Evolutionary conservation across 2,888 invertebrate genomes (phyloP).

Genomic region (Anthophora plumipes): DNA sequence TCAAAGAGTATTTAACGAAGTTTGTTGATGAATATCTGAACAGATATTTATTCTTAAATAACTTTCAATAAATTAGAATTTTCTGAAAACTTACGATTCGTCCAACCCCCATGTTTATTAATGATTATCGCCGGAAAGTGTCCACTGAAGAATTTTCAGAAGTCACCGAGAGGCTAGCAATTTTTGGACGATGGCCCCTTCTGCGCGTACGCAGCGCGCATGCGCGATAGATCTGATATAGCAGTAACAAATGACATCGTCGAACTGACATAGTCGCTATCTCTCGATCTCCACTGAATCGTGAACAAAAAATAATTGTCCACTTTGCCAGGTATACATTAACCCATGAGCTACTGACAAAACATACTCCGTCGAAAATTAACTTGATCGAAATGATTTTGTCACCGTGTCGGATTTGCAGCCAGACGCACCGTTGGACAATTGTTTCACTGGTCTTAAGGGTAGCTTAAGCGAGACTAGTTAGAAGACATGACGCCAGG

Average conservation of each 20-base stretch:
- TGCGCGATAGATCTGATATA: conserved; percentile 77
- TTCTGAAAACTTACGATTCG: no score
- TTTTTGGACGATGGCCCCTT: conserved; percentile 49
- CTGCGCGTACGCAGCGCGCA: conserved; percentile 71
- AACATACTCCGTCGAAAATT: conserved; percentile 58
- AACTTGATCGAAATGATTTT: conserved; percentile 40
- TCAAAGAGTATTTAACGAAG: no score
- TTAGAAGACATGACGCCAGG: conserved; percentile 76
- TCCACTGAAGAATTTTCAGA: conserved; percentile 7
- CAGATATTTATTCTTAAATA: no score
- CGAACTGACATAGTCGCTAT: conserved; percentile 78
- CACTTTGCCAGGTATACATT: background rate
- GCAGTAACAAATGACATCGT: conserved; percentile 81
- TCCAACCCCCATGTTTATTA: background rate
- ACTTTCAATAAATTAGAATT: no score
- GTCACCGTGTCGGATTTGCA: conserved; percentile 21
- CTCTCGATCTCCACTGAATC: conserved; percentile 73
- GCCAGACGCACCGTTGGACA: conserved; percentile 49
- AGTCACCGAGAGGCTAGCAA: conserved; percentile 31
- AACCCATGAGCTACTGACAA: conserved; percentile 37
- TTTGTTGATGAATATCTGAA: no score
- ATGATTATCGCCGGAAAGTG: background rate
- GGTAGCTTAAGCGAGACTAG: conserved; percentile 76
- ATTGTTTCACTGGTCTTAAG: conserved; percentile 64
- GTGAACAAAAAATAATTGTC: conserved; percentile 71